Evolutionary conservation across 2,113 vertebrate species (phyloP).

Genomic region (Lycaon pictus): DNA sequence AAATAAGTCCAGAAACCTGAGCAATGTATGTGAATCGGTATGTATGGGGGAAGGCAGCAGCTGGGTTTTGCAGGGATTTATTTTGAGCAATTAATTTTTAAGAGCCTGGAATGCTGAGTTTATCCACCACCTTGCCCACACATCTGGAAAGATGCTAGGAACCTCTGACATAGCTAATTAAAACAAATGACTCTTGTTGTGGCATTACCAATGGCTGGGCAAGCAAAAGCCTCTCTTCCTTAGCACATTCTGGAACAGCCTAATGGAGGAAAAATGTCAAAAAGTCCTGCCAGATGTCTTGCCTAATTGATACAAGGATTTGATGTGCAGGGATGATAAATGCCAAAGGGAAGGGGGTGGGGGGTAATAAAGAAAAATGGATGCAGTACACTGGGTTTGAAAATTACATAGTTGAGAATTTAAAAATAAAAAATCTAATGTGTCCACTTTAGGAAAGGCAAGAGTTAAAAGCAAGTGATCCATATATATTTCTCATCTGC

Average conservation of each 20-base stretch:
- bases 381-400: constrained; percentile 19
- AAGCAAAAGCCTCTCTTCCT: constrained; percentile 23
- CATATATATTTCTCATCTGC: background rate
- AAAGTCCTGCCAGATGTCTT: constrained; percentile 61
- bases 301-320: constrained; percentile 58
- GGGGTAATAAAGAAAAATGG: constrained; percentile 53
- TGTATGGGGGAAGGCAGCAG: background rate
- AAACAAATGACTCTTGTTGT: constrained; percentile 59
- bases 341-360: constrained; percentile 68
- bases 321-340: constrained; percentile 62
- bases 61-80: constrained; percentile 16
- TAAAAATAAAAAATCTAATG: background rate
- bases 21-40: background rate
- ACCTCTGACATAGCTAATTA: constrained; percentile 68
- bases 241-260: constrained; percentile 48
- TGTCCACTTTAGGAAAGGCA: background rate
- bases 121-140: constrained; percentile 36
- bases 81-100: constrained; percentile 59
- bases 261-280: constrained; percentile 69
- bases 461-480: constrained; percentile 44
- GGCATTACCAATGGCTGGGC: background rate
- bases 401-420: constrained; percentile 7
- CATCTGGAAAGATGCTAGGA: constrained; percentile 61
- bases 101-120: constrained; percentile 17
- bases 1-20: background rate